phyloP scores from a whole-genome alignment of 2,113 vertebrate genomes.

The Microtus oregoni region DNA sequence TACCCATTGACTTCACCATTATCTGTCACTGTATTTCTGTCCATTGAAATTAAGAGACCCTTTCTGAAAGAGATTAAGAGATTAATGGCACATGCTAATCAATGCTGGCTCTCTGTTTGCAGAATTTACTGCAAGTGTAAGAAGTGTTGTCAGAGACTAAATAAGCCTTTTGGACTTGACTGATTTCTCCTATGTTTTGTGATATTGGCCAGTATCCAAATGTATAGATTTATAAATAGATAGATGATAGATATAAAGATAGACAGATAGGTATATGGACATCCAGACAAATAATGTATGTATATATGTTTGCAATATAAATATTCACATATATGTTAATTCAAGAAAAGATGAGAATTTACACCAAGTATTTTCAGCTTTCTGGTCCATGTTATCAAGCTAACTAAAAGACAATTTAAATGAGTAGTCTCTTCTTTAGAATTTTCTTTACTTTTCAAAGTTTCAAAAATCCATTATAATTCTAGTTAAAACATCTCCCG shows the following conservation, averaged over 20 bases:
- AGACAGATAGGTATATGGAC: neutral
- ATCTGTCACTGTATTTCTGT: constrained; percentile 70
- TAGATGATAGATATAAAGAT: neutral
- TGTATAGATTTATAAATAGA: neutral
- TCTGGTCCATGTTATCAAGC: neutral
- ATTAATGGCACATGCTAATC: constrained; percentile 84
- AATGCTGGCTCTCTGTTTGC: constrained; percentile 59
- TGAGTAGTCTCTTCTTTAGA: neutral
- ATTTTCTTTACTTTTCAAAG: neutral
- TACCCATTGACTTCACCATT: constrained; percentile 72
- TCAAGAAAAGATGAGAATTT: constrained; percentile 4
- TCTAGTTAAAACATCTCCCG: neutral
- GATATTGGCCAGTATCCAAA: constrained; percentile 36
- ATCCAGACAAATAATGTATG: neutral
- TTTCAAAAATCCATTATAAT: neutral
- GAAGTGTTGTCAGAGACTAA: constrained; percentile 77
- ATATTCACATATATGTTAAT: neutral
- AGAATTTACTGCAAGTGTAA: constrained; percentile 64
- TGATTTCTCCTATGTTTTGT: constrained; percentile 39
- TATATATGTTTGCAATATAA: neutral
- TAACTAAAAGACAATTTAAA: neutral
- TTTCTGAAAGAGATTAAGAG: constrained; percentile 78
- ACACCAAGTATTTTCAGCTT: neutral
- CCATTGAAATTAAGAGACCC: constrained; percentile 77
- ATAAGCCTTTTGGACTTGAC: constrained; percentile 71